Evolutionary conservation across 1,140 invertebrate genomes (phyloP), one percentile per base, ranked within the genome.

Genomic region (Sminthurides bifidus): DNA sequence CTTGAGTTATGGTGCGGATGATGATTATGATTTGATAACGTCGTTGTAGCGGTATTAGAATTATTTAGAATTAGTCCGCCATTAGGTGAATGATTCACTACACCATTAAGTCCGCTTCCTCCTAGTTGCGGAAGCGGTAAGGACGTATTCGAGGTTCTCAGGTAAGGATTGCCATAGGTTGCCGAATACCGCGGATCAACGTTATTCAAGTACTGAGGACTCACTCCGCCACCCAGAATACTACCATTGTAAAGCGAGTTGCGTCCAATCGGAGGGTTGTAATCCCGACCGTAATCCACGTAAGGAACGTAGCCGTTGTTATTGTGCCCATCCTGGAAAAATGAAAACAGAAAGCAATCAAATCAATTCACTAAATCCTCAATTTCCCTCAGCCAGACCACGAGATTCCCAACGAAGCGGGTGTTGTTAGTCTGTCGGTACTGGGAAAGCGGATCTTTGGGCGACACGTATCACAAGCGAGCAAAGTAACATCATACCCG

Each of bases 251-350:
- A 58, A 37, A 53, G 31, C 17, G 59, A 57, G 50, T 57, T 69
- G 1, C 70, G 68, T 1, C 69, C 67, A 17, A 27, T 69, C 56
- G 73, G 73, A 12, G 85, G 84, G 6, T 84, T 85, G 72, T 90
- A 90, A 70, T 91, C 87, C 49, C 83, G 71, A 27, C 77, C 75
- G 68, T 90, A 91, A 67, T 91, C 87, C 35, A 87, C 84, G 73
- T 90, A 90, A 14, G 86, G 85, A 30, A 88, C 84, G 70, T 90
- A 91, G 23, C 87, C 88, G 64, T 90, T 90, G 71, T 82, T 85
- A 68, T 86, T 85, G 67, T 83, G 82, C 54, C 84, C 83, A 67
- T 82, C 79, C 84, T 87, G 69, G 1, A 58, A 54, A 31, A 3
- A 51, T 3, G 40, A 19, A 55, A 56, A 29, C 12, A 49, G 14